Evolutionary conservation across 2,113 vertebrate species (phyloP).

Genomic region (Bubo scandiacus): DNA sequence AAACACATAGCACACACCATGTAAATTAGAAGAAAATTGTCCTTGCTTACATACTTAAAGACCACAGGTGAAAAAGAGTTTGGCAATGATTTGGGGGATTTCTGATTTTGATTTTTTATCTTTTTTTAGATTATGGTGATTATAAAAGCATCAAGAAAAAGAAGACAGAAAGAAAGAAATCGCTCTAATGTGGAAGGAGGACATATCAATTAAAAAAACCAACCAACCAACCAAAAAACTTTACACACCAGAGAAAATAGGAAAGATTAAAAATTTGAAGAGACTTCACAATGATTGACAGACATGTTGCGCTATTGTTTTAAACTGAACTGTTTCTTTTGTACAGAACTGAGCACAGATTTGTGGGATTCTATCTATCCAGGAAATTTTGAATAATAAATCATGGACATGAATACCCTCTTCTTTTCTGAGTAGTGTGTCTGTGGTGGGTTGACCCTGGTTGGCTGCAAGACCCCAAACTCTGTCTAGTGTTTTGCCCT

Average conservation of each 20-base stretch:
- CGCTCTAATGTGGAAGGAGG: not conserved
- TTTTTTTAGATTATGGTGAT: not conserved
- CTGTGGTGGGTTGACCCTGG: not conserved
- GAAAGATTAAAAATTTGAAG: not conserved
- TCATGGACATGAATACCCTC: not conserved
- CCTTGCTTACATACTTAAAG: not conserved
- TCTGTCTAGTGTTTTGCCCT: not conserved
- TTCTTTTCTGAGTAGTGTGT: not conserved
- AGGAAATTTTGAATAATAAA: not conserved
- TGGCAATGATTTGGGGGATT: not conserved
- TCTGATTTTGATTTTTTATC: not conserved
- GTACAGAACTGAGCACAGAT: not conserved
- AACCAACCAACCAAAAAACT: not conserved
- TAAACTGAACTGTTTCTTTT: not conserved
- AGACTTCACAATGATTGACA: not conserved
- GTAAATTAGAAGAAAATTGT: not conserved
- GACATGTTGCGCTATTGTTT: not conserved
- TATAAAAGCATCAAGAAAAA: not conserved
- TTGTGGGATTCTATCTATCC: not conserved
- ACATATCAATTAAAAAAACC: not conserved
- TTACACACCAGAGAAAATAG: not conserved
- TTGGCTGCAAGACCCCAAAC: not conserved
- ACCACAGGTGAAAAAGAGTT: not conserved
- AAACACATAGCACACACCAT: fast-evolving
- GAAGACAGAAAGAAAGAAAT: not conserved